A percentile compares a stretch with the other conserved stretches of the same genome.
phyloP scores from a whole-genome alignment of 2,888 invertebrate species.

The Enchytraeus crypticus region DNA sequence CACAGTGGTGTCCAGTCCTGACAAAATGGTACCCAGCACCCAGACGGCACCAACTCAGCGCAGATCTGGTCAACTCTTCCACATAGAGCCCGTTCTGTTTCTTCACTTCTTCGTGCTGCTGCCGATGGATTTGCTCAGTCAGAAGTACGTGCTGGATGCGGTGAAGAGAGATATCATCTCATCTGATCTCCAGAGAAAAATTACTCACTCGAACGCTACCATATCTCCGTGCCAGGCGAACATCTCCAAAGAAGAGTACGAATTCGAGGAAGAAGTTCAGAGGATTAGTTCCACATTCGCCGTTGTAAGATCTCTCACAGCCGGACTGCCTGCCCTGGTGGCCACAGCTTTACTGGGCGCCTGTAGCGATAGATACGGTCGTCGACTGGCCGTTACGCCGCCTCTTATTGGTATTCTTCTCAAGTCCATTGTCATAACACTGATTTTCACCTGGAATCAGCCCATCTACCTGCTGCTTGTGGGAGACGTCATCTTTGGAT shows the following conservation, averaged over 20 bases:
- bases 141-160: conserved; percentile 8
- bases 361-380: conserved; percentile 19
- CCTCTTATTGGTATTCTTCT: conserved; percentile 12
- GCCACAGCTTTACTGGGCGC: conserved; percentile 16
- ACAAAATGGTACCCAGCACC: no score
- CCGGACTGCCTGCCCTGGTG: conserved; percentile 14
- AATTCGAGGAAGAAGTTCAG: conserved; percentile 9
- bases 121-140: conserved; percentile 11
- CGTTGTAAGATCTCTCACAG: background rate
- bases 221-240: conserved; percentile 1
- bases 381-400: conserved; percentile 17
- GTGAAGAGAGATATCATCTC: background rate
- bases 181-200: background rate
- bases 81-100: conserved; percentile 19
- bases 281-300: conserved; percentile 7
- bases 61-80: no score
- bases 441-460: conserved; percentile 4
- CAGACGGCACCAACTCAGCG: no score
- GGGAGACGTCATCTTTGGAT: conserved; percentile 6
- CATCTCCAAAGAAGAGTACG: conserved; percentile 2
- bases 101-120: conserved; percentile 3
- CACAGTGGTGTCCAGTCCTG: no score
- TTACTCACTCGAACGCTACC: background rate
- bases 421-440: background rate
- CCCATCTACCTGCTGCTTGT: conserved; percentile 14